Base-by-base conservation (phyloP, 2,113 vertebrate genomes). In the Acanthisitta chloris region DNA sequence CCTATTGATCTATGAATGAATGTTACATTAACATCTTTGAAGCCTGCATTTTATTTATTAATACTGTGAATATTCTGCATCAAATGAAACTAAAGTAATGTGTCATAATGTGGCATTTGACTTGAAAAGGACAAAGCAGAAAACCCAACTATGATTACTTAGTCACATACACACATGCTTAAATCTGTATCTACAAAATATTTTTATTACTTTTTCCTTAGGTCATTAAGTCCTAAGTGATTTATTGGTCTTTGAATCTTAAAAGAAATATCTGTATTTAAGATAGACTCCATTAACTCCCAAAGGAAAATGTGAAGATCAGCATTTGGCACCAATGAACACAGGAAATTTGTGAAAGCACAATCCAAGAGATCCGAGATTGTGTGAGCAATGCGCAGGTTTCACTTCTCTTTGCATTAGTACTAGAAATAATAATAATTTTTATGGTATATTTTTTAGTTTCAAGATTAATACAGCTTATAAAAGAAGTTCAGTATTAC, bases 401-500 rank as follows among this genome's bases (percentile, higher is more conserved):
- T 90, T 85, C 78, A 49, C 12, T 91, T 86, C 66, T 94, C 55
- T 69, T 29, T 76, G 58, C 31, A 52, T 55, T 82, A 80, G 18
- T 54, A 66, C 45, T 90, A 76, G 78, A 95, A 96, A 95, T 76
- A 97, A 95, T 57, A 49, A 80, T 88, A 11, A 94, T 78, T 92
- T 94, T 71, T 93, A 95, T 40, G 72, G 81, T 70, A 71, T 20
- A 59, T 73, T 95, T 96, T 91, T 95, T 46, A 93, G 81, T 92
- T 97, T 96, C 78, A 69, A 87, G 88, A 94, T 94, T 95, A 96
- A 95, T 81, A 78, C 52, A 79, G 94, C 91, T 97, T 96, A 88
- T 93, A 92, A 92, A 94, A 97, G 90, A 86, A 97, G 95, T 90
- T 94, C 90, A 84, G 58, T 96, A 97, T 96, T 93, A 96, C 94